Evolutionary conservation across 2,113 vertebrate genomes (phyloP), one percentile per base, ranked within the genome.

Genomic region (Stigmatopora nigra): DNA sequence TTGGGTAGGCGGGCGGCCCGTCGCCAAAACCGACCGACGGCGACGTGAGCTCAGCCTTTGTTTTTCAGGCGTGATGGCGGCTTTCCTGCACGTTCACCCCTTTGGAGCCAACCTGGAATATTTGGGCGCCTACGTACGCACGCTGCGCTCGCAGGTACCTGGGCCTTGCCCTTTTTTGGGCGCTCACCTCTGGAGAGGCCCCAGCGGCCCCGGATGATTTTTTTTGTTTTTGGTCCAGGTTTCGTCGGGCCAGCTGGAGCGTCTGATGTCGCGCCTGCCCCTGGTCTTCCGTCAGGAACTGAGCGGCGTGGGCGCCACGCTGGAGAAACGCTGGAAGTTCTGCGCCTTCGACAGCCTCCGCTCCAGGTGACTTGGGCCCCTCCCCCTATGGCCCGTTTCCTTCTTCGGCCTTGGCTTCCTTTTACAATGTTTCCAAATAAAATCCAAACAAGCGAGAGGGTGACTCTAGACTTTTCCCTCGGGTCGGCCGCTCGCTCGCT

Each of bases 281-380:
- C 85, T 78, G 70, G 95, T 98, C 94, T 98, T 98, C 84, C 90
- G 92, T 41, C 95, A 97, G 88, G 95, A 98, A 81, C 94, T 98
- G 88, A 96, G 93, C 6, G 96, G 96, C 1, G 95, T 98, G 9
- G 95, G 96, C 31, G 95, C 96, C 4, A 97, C 93, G 0, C 85
- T 98, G 90, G 96, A 98, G 75, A 98, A 98, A 78, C 91, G 95
- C 14, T 98, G 96, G 96, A 98, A 96, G 87, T 92, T 98, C 84
- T 97, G 94, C 78, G 95, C 94, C 72, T 98, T 98, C 47, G 92
- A 97, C 86, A 93, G 91, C 82, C 92, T 98, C 64, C 92, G 94
- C 67, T 93, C 92, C 1, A 65, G 89, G 77, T 96, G 93, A 93
- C 89, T 55, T 64, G 76, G 75, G 84, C 22, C 25, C 25, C 25